A percentile compares a stretch with the other conserved stretches of the same genome.
Evolutionary conservation across 1,140 invertebrate species (phyloP).

Genomic region (Conus betulinus): DNA sequence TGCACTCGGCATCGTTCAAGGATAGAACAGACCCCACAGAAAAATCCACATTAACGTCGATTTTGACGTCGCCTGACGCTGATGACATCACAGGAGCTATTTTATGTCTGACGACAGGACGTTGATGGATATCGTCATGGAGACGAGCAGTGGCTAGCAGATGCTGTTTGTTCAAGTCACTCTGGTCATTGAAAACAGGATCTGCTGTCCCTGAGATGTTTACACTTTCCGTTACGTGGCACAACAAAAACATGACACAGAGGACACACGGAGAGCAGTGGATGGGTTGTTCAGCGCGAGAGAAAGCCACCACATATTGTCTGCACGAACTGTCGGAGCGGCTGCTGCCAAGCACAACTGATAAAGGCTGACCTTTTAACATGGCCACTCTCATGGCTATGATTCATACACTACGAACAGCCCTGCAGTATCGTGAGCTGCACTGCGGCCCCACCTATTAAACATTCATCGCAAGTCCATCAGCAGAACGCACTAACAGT

Average conservation of each 20-base stretch:
- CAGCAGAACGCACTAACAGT: too few relatives aligned
- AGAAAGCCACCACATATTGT: neutral
- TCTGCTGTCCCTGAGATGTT: neutral
- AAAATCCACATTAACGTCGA: neutral
- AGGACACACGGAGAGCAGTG: neutral
- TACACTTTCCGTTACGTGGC: neutral
- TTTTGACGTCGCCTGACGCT: neutral
- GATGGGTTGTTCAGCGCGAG: neutral
- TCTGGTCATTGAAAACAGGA: neutral
- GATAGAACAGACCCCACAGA: neutral
- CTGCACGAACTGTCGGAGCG: too few relatives aligned
- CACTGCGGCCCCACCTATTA: too few relatives aligned
- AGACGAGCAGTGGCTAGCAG: neutral
- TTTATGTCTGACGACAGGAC: neutral
- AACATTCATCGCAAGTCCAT: too few relatives aligned
- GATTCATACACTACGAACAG: too few relatives aligned
- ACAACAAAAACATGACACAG: neutral
- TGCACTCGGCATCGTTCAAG: slow-evolving; percentile 32
- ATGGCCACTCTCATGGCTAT: too few relatives aligned
- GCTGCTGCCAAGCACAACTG: too few relatives aligned
- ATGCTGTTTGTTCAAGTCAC: neutral
- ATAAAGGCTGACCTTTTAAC: too few relatives aligned
- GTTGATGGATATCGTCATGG: neutral
- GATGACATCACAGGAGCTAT: neutral
- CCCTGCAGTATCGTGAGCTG: too few relatives aligned